phyloP scores from a whole-genome alignment of 2,797 vertebrate genomes.

The Brachymystax lenok region DNA sequence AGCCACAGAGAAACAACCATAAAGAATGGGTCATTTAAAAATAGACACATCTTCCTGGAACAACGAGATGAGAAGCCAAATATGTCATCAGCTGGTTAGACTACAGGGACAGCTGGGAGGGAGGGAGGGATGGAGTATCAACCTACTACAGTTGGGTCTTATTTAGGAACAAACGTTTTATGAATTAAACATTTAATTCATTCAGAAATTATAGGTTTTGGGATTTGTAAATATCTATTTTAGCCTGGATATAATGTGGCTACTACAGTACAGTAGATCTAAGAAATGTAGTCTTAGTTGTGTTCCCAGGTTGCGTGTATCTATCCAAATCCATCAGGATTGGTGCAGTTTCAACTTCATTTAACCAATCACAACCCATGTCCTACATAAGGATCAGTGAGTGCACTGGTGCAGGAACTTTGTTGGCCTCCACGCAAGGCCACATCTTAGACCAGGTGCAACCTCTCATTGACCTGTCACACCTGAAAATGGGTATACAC shows the following conservation, averaged over 20 bases:
- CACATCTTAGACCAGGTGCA: slow-evolving; percentile 12
- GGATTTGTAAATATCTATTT: background rate
- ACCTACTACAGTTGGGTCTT: slow-evolving; percentile 12
- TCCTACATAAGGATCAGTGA: background rate
- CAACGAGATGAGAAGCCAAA: slow-evolving; percentile 5
- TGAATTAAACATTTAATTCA: background rate
- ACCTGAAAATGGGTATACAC: background rate
- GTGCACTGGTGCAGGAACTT: slow-evolving; percentile 33
- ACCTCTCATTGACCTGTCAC: background rate
- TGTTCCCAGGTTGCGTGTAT: background rate
- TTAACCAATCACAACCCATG: slow-evolving; percentile 25
- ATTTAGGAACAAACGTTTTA: background rate
- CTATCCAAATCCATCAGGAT: slow-evolving; percentile 48
- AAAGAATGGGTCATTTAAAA: slow-evolving; percentile 60
- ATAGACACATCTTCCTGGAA: slow-evolving; percentile 38
- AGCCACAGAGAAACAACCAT: slow-evolving; percentile 7
- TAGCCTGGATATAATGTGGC: background rate
- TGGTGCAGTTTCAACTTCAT: slow-evolving; percentile 58
- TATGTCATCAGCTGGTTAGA: slow-evolving; percentile 28
- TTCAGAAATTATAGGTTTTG: background rate
- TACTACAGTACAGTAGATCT: background rate
- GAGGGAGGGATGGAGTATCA: slow-evolving; percentile 13
- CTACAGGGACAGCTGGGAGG: slow-evolving; percentile 21
- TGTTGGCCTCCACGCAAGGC: slow-evolving; percentile 31
- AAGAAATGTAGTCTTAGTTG: background rate